phyloP scores from a whole-genome alignment of 2,888 invertebrate genomes.

The Lasiommata megera region DNA sequence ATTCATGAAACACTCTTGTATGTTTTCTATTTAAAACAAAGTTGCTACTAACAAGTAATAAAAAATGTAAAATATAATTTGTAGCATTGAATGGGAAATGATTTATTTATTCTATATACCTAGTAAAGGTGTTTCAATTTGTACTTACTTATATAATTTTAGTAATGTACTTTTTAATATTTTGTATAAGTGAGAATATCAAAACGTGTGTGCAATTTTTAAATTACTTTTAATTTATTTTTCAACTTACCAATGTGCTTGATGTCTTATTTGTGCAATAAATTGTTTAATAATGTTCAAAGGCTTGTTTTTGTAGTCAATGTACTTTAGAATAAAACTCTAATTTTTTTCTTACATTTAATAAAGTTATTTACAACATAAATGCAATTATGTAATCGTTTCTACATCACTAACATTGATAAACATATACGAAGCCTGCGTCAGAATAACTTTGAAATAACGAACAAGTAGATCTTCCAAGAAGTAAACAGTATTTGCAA shows the following conservation, averaged over 20 bases:
- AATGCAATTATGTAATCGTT: conserved; percentile 31
- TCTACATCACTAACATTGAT: conserved; percentile 31
- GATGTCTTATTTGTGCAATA: conserved; percentile 8
- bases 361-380: conserved; percentile 66
- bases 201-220: conserved; percentile 12
- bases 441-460: conserved; percentile 18
- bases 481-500: conserved; percentile 1
- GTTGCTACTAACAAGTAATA: no score
- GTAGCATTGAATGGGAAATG: no score
- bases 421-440: conserved; percentile 26
- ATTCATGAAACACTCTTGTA: no score
- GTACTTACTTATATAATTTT: no score
- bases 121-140: no score
- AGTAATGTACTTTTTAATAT: no score
- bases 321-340: conserved; percentile 37
- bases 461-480: conserved; percentile 18
- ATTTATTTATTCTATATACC: no score
- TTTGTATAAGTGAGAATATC: not conserved
- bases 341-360: conserved; percentile 41
- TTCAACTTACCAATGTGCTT: conserved; percentile 5
- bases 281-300: conserved; percentile 10
- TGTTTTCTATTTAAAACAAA: no score
- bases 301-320: not conserved
- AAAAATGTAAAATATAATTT: no score
- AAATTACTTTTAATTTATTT: not conserved